Evolutionary conservation across 2,113 vertebrate species (phyloP).

Genomic region (Neolamprologus fasciatus): DNA sequence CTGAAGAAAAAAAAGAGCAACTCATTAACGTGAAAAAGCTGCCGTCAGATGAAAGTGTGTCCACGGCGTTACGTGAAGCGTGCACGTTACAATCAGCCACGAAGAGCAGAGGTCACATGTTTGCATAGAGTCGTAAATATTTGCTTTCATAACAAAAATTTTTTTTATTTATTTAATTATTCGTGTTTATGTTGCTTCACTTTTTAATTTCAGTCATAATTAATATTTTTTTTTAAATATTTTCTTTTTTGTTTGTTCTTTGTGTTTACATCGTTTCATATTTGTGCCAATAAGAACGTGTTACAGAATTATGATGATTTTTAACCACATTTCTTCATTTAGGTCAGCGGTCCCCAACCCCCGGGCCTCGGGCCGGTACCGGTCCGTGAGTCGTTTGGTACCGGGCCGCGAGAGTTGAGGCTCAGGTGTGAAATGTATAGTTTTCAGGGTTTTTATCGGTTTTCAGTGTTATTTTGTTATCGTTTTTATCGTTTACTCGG

Average conservation of each 20-base stretch:
- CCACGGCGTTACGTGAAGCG: neutral
- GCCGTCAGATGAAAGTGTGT: neutral
- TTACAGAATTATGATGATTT: rapidly evolving
- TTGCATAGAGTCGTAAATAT: rapidly evolving
- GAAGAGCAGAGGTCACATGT: rapidly evolving
- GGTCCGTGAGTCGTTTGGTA: too few species aligned
- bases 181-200: neutral
- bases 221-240: rapidly evolving
- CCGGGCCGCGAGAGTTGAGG: too few species aligned
- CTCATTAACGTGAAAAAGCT: rapidly evolving
- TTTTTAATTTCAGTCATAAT: neutral
- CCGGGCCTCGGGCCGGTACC: too few species aligned
- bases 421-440: too few species aligned
- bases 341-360: neutral
- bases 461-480: too few species aligned
- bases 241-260: rapidly evolving
- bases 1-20: too few species aligned
- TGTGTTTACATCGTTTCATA: neutral
- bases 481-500: rapidly evolving
- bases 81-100: rapidly evolving
- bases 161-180: neutral
- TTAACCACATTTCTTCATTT: rapidly evolving
- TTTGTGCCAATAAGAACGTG: neutral
- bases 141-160: neutral
- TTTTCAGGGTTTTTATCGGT: too few species aligned